Base-by-base conservation (phyloP, 1,140 invertebrate species). In the Hermatobates lingyangjiaoensis region DNA sequence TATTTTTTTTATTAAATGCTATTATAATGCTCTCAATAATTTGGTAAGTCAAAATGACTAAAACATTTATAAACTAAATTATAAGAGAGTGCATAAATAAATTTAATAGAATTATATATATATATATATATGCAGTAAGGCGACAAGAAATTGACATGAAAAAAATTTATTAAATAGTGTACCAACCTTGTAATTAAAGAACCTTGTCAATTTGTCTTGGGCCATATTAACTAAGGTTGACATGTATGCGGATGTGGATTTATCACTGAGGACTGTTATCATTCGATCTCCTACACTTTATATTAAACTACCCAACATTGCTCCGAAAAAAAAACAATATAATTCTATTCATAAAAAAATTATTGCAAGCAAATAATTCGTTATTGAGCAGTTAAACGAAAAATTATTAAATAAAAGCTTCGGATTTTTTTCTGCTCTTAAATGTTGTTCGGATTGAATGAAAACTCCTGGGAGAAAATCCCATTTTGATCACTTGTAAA, bases 161-260 rank as follows among this genome's bases (percentile, higher is more conserved):
- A 34, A 34, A 7, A 7, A 48, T n/a, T n/a, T 14, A 25, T 14
- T 15, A 48, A 25, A 26, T 20, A 15, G 45, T 15, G 45, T 4
- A 15, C 15, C 15, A 51, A 54, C 53, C 53, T 54, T 54, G 34
- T 54, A 54, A 38, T 54, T 54, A 44, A 54, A 54, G 49, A 54
- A 54, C 34, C 49, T 50, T 42, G 45, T 51, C 14, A 54, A 47
- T 54, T 54, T 54, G 25, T 47, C 53, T 47, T 51, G 53, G 34
- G 53, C 53, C 50, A 54, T 54, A 51, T 54, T 54, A 39, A 54
- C 38, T 50, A 54, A 26, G 18, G 42, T 49, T 40, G 53, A 54
- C 53, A 54, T 54, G 48, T 26, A 39, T 30, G 40, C 14, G 20
- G 44, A 45, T n/a, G 40, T 54, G 15, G 26, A 23, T 48, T 40